Base-by-base conservation (phyloP, 2,888 invertebrate genomes). In the Drosophila neonasuta region DNA sequence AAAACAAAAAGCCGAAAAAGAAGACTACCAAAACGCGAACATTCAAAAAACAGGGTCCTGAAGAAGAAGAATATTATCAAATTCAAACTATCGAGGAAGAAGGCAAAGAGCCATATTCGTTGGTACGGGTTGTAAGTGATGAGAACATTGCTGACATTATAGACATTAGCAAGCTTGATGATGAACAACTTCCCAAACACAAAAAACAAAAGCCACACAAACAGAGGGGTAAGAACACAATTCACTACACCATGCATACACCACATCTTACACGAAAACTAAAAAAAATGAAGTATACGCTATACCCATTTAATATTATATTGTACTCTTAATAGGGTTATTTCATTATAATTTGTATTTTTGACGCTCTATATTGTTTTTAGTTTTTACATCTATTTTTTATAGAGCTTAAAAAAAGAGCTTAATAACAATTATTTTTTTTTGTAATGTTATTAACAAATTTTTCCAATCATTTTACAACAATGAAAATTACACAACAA, bases 51-150 rank as follows among this genome's bases (percentile, higher is more conserved):
- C 87, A 88, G 41, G 81, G 82, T 49, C 84, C 89, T 1, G 79
- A 86, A 0, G 82, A 89, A 20, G 88, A 90, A 20, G 91, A 92
- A 84, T 89, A 89, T 32, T 92, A 91, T 24, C 91, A 91, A 86
- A 92, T 92, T 73, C 90, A 91, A 73, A 92, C 92, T 0, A 80
- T 91, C 41, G 91, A 92, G 71, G 92, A 92, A 86, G 92, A 92
- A 61, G 91, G 91, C 46, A 90, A 92, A 80, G 86, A 90, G 69
- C 92, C 92, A 11, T 84, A 90, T 58, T 89, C 90, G 5, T 87
- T 90, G 3, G 85, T 90, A 69, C 91, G 91, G 68, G 91, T 92
- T 65, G 80, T 90, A 66, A 90, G 89, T 71, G 89, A 89, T 74
- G 90, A 86, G 42, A 86, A 82, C 62, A 84, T 90, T 58, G 81